Percentiles rank a stretch among this genome's conserved stretches.
Conservation (phyloP, 2,113 vertebrate species). For the Burhinus bistriatus region DNA sequence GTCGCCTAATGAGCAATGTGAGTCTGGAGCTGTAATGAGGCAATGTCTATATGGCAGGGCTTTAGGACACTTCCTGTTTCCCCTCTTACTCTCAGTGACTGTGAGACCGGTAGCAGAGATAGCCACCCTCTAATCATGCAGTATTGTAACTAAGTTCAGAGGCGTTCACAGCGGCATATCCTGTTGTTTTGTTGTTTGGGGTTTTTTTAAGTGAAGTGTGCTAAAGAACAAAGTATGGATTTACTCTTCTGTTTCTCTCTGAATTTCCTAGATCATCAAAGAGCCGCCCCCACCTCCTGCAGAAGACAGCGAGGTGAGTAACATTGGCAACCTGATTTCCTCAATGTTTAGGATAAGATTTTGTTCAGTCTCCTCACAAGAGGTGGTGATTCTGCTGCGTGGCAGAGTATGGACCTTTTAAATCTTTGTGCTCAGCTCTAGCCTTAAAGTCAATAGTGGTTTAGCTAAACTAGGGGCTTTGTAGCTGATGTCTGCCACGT, state of each 20-base stretch:
- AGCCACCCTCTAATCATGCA: accelerated
- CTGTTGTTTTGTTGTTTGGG: background rate
- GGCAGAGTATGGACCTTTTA: background rate
- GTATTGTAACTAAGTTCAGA: accelerated
- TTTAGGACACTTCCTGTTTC: background rate
- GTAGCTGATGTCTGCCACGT: background rate
- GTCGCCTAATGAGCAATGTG: background rate
- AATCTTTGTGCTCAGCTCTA: background rate
- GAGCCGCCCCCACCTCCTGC: conserved; percentile 77
- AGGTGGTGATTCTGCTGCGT: background rate
- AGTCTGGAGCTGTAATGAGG: background rate
- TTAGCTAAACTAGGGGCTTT: background rate
- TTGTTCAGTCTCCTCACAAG: background rate
- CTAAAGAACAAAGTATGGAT: background rate
- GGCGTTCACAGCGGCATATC: background rate
- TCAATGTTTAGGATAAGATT: background rate
- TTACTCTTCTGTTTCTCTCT: background rate
- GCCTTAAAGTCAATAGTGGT: background rate
- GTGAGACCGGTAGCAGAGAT: background rate
- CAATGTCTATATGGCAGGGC: background rate
- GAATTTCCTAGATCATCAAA: conserved; percentile 76
- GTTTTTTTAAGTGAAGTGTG: background rate
- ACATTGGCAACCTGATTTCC: background rate
- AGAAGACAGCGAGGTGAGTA: conserved; percentile 81
- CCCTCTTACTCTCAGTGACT: background rate